phyloP scores from a whole-genome alignment of 2,113 vertebrate species.

The Ascaphus truei region DNA sequence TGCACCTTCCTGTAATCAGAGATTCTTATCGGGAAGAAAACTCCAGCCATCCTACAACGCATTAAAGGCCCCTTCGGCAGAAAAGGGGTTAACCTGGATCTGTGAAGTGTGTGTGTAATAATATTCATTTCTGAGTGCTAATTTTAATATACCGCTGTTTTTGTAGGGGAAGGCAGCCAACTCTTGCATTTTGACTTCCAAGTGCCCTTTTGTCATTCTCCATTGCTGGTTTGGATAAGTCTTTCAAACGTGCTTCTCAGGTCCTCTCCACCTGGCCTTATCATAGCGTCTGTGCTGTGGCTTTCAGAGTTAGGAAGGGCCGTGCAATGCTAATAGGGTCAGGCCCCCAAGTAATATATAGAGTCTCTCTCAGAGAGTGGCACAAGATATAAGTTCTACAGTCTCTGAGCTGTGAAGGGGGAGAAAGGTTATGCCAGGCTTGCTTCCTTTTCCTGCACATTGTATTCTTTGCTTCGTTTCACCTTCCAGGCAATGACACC shows the following conservation, averaged over 20 bases:
- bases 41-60: no score
- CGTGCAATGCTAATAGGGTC: not conserved
- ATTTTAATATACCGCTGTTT: not conserved
- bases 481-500: conserved; percentile 77
- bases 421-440: conserved; percentile 56
- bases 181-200: not conserved
- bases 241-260: not conserved
- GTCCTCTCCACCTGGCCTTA: not conserved
- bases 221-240: not conserved
- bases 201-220: not conserved
- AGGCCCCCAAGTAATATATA: conserved; percentile 5
- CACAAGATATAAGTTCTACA: not conserved
- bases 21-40: no score
- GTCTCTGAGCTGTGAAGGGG: not conserved
- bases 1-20: no score
- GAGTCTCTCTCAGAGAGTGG: not conserved
- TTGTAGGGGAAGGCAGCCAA: not conserved
- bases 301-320: conserved; percentile 5
- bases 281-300: not conserved
- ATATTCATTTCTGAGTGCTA: not conserved
- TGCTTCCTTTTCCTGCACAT: conserved; percentile 72
- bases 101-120: no score
- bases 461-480: conserved; percentile 80
- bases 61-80: no score
- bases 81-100: no score